These are phyloP conservation scores for Syncerus caffer DNA, from an alignment of 2,797 vertebrate species.

Conservation along the genomic window DNA sequence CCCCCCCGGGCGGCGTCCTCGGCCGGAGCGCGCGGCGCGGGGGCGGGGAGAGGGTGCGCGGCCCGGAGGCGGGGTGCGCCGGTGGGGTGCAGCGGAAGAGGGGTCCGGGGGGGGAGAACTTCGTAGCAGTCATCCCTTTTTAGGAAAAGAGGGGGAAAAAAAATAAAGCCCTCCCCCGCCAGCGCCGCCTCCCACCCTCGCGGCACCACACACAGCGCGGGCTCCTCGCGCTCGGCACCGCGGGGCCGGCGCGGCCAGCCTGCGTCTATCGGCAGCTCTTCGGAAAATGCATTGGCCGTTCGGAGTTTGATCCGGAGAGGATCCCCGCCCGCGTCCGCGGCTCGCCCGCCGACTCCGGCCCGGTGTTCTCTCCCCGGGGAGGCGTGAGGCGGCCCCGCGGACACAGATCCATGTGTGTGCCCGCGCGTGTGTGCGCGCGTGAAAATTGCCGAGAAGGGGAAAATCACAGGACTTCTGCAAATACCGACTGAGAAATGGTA, in stretches of 20 bases:
- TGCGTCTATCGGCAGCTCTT: conserved; percentile 67
- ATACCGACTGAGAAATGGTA: conserved; percentile 73
- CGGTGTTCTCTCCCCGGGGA: conserved; percentile 33
- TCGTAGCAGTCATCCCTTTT: conserved; percentile 74
- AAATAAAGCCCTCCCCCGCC: conserved; percentile 67
- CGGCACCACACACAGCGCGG: conserved; percentile 72
- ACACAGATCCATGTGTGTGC: conserved; percentile 72
- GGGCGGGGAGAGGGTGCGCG: conserved; percentile 64
- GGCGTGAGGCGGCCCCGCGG: conserved; percentile 70
- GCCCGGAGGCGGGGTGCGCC: conserved; percentile 73
- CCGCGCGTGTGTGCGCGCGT: conserved; percentile 68
- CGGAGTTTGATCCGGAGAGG: conserved; percentile 67
- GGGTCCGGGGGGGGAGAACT: conserved; percentile 69
- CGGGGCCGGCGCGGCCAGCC: conserved; percentile 71
- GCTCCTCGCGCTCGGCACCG: conserved; percentile 63
- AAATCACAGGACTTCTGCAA: conserved; percentile 76
- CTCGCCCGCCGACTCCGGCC: not conserved
- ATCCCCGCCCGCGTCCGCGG: conserved; percentile 15
- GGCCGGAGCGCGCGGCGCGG: conserved; percentile 56
- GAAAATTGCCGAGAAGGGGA: conserved; percentile 72
- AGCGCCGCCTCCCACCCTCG: conserved; percentile 50
- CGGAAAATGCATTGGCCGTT: conserved; percentile 70
- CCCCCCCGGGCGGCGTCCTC: conserved; percentile 40
- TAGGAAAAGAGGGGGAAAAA: conserved; percentile 68
- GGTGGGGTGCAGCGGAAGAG: conserved; percentile 76